These are phyloP conservation scores for Dryomyza anilis DNA, from an alignment of 2,888 invertebrate genomes.

Conservation along the genomic window DNA sequence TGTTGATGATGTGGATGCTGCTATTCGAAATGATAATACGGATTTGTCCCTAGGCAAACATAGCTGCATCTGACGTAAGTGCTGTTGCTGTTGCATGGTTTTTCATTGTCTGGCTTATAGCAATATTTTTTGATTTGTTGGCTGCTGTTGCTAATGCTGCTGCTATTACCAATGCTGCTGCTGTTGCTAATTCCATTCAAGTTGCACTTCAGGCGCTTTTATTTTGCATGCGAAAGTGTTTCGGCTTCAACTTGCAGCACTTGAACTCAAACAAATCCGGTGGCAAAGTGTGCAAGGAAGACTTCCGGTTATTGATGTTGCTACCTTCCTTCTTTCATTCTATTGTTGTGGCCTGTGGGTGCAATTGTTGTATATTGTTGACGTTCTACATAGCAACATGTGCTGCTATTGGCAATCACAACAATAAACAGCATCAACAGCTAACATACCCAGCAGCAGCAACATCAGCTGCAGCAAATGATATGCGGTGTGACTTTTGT, in stretches of 20 bases:
- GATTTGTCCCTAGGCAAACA: too few relatives aligned
- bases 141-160: background rate
- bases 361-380: slow-evolving; percentile 2
- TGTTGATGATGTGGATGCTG: too few relatives aligned
- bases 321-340: background rate
- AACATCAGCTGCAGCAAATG: slow-evolving; percentile 4
- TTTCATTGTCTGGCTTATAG: too few relatives aligned
- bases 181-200: background rate
- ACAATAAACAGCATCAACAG: background rate
- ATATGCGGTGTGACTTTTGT: background rate
- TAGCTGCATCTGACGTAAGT: too few relatives aligned
- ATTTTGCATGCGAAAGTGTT: background rate
- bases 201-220: background rate
- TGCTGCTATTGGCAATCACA: background rate
- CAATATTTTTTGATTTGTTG: too few relatives aligned
- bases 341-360: slow-evolving; percentile 1
- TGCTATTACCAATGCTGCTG: background rate
- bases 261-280: background rate
- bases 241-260: background rate
- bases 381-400: too few relatives aligned
- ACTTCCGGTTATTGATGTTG: slow-evolving; percentile 11
- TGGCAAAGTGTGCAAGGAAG: background rate
- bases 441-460: slow-evolving; percentile 25
- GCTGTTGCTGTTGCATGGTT: background rate
- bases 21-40: too few relatives aligned